These are phyloP conservation scores for Spilarctia lutea DNA, from an alignment of 2,888 invertebrate species.

Conservation along the genomic window DNA sequence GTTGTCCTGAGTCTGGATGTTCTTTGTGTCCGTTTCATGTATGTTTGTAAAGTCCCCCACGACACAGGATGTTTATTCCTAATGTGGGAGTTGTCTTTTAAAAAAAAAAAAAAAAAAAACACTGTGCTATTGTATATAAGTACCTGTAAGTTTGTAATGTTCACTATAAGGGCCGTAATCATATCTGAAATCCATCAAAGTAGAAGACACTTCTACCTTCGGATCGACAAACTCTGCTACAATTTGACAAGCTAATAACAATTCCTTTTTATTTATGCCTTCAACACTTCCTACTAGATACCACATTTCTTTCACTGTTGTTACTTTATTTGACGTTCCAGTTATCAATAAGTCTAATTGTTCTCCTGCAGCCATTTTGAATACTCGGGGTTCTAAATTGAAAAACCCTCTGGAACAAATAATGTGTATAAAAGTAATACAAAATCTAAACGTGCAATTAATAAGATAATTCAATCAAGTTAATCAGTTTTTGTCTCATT, in stretches of 20 bases:
- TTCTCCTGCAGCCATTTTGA: conserved; percentile 80
- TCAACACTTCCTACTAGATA: conserved; percentile 86
- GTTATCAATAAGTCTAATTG: conserved; percentile 73
- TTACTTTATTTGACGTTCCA: conserved; percentile 72
- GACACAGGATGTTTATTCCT: no score
- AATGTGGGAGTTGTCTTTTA: no score
- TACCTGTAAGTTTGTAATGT: conserved; percentile 80
- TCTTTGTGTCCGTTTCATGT: no score
- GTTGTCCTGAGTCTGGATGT: no score
- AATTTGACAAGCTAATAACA: conserved; percentile 82
- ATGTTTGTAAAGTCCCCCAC: no score
- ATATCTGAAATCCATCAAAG: conserved; percentile 80
- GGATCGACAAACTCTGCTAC: conserved; percentile 87
- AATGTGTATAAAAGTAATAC: not conserved
- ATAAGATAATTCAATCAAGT: not conserved
- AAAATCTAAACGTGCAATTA: not conserved
- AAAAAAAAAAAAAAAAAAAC: no score
- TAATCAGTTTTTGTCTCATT: not conserved
- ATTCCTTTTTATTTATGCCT: conserved; percentile 83
- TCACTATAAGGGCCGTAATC: conserved; percentile 80
- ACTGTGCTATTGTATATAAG: not conserved
- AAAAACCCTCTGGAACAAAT: conserved; percentile 74
- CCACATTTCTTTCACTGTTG: conserved; percentile 84
- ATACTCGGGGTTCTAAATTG: conserved; percentile 75
- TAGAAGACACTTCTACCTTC: conserved; percentile 81